Evolutionary conservation across 2,797 vertebrate species (phyloP).

Genomic region (Sebastolobus alascanus): DNA sequence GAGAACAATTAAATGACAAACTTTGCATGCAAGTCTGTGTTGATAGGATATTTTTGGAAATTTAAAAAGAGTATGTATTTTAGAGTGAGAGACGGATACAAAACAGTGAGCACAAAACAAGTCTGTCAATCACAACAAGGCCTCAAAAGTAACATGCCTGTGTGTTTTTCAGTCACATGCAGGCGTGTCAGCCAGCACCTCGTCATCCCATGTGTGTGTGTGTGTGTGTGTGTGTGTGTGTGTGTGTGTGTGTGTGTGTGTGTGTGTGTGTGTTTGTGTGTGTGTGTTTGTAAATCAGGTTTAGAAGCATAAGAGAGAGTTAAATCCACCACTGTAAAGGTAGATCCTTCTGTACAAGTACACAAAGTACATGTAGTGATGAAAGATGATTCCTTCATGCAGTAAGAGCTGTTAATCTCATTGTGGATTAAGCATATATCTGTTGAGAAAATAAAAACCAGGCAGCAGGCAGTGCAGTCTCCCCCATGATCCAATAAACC

Average conservation of each 20-base stretch:
- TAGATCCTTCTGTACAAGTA: slow-evolving; percentile 25
- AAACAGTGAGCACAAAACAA: not conserved
- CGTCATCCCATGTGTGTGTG: slow-evolving; percentile 12
- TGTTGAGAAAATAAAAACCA: slow-evolving; percentile 50
- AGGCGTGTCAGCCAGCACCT: not conserved
- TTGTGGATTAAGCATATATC: slow-evolving; percentile 67
- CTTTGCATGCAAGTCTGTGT: not conserved
- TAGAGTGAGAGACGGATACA: not conserved
- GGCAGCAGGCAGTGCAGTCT: slow-evolving; percentile 23
- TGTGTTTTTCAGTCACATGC: slow-evolving; percentile 26
- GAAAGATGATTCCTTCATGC: slow-evolving; percentile 49
- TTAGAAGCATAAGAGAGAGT: slow-evolving; percentile 10
- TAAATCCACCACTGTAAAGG: slow-evolving; percentile 17
- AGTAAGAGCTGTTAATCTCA: slow-evolving; percentile 60
- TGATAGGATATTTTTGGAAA: not conserved
- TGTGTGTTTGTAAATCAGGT: slow-evolving; percentile 30
- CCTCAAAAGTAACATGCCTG: slow-evolving; percentile 4
- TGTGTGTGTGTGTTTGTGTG: slow-evolving; percentile 4
- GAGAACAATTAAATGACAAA: not conserved
- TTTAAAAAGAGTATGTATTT: not conserved
- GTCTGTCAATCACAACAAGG: not conserved
- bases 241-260: slow-evolving; percentile 1
- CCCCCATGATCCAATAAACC: slow-evolving; percentile 14
- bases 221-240: not conserved
- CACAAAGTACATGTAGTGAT: slow-evolving; percentile 41